These are phyloP conservation scores for Drosophila jambulina DNA, from an alignment of 1,140 invertebrate genomes.

Conservation along the genomic window DNA sequence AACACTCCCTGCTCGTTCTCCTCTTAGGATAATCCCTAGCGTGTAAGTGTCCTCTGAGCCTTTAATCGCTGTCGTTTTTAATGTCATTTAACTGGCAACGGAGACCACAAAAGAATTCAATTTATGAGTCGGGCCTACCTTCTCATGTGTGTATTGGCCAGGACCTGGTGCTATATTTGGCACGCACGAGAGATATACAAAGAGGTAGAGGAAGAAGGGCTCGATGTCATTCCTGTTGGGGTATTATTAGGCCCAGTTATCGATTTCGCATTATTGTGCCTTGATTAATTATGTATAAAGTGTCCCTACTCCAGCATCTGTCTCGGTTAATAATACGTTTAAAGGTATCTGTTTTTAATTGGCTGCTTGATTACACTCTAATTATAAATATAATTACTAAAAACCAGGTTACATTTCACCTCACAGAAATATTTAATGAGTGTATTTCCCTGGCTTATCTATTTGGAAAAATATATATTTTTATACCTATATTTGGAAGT, in stretches of 20 bases:
- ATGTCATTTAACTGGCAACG: conserved; percentile 70
- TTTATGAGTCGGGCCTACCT: conserved; percentile 54
- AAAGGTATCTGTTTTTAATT: neutral
- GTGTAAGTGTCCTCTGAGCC: conserved; percentile 44
- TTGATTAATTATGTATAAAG: conserved; percentile 71
- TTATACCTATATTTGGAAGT: neutral
- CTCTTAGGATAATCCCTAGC: conserved; percentile 11
- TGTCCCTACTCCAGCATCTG: conserved; percentile 32
- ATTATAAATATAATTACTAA: neutral
- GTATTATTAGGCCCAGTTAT: conserved; percentile 69
- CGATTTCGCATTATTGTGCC: conserved; percentile 75
- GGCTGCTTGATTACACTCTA: neutral
- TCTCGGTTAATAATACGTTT: neutral
- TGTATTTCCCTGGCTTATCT: neutral
- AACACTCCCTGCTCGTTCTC: neutral
- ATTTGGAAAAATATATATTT: too few species aligned
- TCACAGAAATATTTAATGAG: neutral
- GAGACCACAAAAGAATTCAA: conserved; percentile 65
- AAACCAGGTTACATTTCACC: neutral
- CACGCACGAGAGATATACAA: conserved; percentile 55
- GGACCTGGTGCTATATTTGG: conserved; percentile 77
- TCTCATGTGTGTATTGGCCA: conserved; percentile 40
- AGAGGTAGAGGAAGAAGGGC: neutral
- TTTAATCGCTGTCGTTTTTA: conserved; percentile 50
- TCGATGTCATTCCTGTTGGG: conserved; percentile 35